A percentile compares a stretch with the other conserved stretches of the same genome.
Evolutionary conservation across 1,140 invertebrate species (phyloP).

Genomic region (Hydropsyche tenuis): DNA sequence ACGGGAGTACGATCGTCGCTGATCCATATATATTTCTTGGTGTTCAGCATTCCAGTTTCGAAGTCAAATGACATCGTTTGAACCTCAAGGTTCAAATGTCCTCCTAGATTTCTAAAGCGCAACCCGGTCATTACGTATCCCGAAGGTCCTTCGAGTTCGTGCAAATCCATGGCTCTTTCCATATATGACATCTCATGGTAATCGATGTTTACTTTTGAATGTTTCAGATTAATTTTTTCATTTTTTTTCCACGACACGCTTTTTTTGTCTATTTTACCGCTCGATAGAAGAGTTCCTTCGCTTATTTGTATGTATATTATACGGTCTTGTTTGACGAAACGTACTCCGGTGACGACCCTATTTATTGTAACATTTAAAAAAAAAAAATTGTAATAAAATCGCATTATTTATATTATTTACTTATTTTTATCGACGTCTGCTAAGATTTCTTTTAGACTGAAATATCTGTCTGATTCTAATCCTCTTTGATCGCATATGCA

Average conservation of each 20-base stretch:
- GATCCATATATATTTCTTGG: constrained; percentile 74
- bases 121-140: constrained; percentile 72
- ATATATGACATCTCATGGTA: constrained; percentile 80
- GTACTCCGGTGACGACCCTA: constrained; percentile 80
- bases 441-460: constrained; percentile 73
- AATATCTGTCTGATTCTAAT: constrained; percentile 76
- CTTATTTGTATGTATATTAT: constrained; percentile 86
- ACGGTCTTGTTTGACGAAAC: constrained; percentile 74
- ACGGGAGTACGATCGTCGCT: constrained; percentile 81
- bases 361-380: constrained; percentile 10
- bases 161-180: constrained; percentile 78
- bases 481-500: constrained; percentile 79
- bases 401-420: constrained; percentile 59
- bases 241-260: constrained; percentile 67
- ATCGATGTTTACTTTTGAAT: constrained; percentile 66
- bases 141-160: constrained; percentile 71
- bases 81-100: constrained; percentile 85
- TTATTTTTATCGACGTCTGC: constrained; percentile 76
- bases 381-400: not conserved
- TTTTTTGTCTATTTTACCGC: constrained; percentile 68
- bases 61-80: constrained; percentile 81
- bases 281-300: constrained; percentile 70
- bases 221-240: constrained; percentile 52
- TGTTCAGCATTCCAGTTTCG: constrained; percentile 70
- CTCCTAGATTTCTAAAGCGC: constrained; percentile 76